Evolutionary conservation across 2,797 vertebrate genomes (phyloP), one percentile per base, ranked within the genome.

Genomic region (Fundulus diaphanus): DNA sequence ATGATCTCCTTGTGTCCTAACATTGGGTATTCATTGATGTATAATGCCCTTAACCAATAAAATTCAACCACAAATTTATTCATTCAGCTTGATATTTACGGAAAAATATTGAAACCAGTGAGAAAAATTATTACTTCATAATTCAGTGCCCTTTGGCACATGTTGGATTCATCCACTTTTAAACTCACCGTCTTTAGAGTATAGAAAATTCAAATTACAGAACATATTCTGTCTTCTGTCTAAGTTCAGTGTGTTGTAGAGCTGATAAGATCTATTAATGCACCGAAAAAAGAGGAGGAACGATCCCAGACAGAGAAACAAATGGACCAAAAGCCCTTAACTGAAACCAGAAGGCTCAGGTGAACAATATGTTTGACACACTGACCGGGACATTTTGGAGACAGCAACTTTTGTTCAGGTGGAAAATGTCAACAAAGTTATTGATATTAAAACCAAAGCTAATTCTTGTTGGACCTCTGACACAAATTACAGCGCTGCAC

Each of bases 1-100:
- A 68, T 66, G 57, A 63, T 83, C 42, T 63, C 73, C 44, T 40
- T 66, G n/a, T 11, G 22, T 56, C 44, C 31, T 48, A 16, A 68
- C 16, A 40, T 24, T 46, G 13, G 3, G 3, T 31, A 57, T 35
- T 61, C 24, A 65, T 8, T 12, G 15, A 40, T 40, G 35, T 5
- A 65, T 1, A 15, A n/a, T 1, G 11, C 9, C 7, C 20, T 13
- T 13, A 9, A 27, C 5, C 27, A 22, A 51, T 54, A 54, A 9
- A 54, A 54, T 27, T 40, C 61, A 65, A 40, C 37, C 24, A n/a
- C 24, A 7, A 11, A 20, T 68, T 9, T 48, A 48, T 12, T 48
- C 20, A 68, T 16, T 65, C 11, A 42, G 24, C 35, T 13, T 54
- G 7, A 54, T 15, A 7, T 40, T 65, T 65, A 15, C 40, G 2